phyloP scores from a whole-genome alignment of 2,888 invertebrate genomes.

The Polymixis lichenea region DNA sequence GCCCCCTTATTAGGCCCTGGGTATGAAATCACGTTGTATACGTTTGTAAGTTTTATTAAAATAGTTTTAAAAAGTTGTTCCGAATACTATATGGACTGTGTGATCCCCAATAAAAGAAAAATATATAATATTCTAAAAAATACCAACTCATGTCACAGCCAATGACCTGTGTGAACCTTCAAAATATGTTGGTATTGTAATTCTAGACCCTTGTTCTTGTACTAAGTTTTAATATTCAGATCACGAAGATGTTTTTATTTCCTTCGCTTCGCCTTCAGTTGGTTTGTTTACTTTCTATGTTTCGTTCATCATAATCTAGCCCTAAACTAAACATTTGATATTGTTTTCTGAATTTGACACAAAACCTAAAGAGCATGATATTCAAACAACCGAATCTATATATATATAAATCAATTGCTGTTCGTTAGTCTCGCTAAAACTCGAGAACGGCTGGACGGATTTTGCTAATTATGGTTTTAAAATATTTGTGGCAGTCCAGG shows the following conservation, averaged over 20 bases:
- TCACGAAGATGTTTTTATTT: neutral
- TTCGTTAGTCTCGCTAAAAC: too few relatives aligned
- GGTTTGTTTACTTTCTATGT: neutral
- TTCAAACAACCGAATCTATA: neutral
- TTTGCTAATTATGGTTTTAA: too few relatives aligned
- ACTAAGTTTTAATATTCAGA: neutral
- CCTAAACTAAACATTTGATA: neutral
- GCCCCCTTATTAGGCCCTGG: too few relatives aligned
- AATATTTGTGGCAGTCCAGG: too few relatives aligned
- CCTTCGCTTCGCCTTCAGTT: neutral
- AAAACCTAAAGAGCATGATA: neutral
- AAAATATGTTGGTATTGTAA: conserved; percentile 19
- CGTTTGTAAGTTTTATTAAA: too few relatives aligned
- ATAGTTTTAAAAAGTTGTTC: too few relatives aligned
- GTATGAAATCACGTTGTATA: too few relatives aligned
- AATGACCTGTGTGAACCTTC: neutral
- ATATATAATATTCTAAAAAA: neutral
- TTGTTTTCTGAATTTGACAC: neutral
- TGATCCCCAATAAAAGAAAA: too few relatives aligned
- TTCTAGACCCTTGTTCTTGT: neutral
- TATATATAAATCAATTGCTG: too few relatives aligned
- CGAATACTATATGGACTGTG: too few relatives aligned
- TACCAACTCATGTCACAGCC: neutral
- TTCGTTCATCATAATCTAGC: neutral
- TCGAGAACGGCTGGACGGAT: too few relatives aligned